Evolutionary conservation across 2,113 vertebrate genomes (phyloP), one percentile per base, ranked within the genome.

Genomic region (Ailurus styani): DNA sequence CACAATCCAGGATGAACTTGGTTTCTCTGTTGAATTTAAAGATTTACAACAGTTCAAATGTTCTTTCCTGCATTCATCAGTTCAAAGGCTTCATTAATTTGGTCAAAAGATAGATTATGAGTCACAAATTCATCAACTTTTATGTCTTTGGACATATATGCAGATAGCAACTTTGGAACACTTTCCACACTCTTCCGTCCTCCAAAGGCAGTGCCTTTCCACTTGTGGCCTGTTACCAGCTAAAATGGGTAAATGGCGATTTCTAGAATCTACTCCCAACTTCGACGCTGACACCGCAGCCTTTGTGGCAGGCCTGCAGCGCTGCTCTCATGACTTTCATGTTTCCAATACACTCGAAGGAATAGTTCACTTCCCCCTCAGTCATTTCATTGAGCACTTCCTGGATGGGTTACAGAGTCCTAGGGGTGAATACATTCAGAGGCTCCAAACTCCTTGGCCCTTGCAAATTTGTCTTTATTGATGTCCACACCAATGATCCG

Each of bases 71-170:
- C 52, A 96, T 98, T 99, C 99, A 99, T 97, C 93, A 99, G 98
- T 52, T 99, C 99, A 98, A 99, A 99, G 83, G 98, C 99, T 91
- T 99, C 97, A 55, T 99, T 99, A 88, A 99, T 98, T 97, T 99
- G 97, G 86, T 98, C 96, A 93, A 99, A 99, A 96, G 99, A 96
- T 29, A 99, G 72, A 6, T 12, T 99, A 89, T 99, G 98, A 96
- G 99, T 99, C 87, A 99, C 98, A 97, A 99, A 99, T 95, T 99
- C 99, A 92, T 99, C 99, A 88, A 99, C 98, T 97, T 99, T 99
- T 72, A 99, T 99, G 97, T 99, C 99, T 95, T 99, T 99, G 55
- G 98, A 98, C 98, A 99, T 99, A 27, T 27, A 60, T 27, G 27
- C 99, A 45, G 98, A 98, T 96, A 99, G 99, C 96, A 99, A 93